Evolutionary conservation across 2,888 invertebrate genomes (phyloP), one percentile per base, ranked within the genome.

Genomic region (Limenitis camilla): DNA sequence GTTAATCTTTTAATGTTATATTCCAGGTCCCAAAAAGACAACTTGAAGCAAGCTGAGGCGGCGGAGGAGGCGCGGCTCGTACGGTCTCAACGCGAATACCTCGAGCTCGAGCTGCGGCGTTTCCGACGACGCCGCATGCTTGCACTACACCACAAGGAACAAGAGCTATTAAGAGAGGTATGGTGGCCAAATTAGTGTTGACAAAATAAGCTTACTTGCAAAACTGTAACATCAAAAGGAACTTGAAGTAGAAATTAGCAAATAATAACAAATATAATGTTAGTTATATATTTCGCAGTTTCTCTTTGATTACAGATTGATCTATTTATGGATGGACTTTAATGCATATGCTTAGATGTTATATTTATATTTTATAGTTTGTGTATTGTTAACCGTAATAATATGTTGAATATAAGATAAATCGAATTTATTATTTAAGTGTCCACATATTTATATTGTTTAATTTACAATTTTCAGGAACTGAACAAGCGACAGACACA

Each of bases 401-500:
- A n/a, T n/a, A n/a, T n/a, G n/a, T n/a, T n/a, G n/a, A n/a, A n/a
- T n/a, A n/a, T n/a, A n/a, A n/a, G n/a, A n/a, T n/a, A n/a, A n/a
- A n/a, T n/a, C n/a, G n/a, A n/a, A n/a, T n/a, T n/a, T n/a, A 8
- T 7, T 39, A 27, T 39, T 19, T 5, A 40, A 10, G 3, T 10
- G 5, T 9, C 10, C 5, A 8, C 35, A 35, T n/a, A 10, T n/a
- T 36, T 36, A 10, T 10, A n/a, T 27, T 53, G 46, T 10, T 29
- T 35, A 11, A 40, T 6, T 35, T 32, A 28, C 46, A 5, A 6
- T 5, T 28, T 32, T 9, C 35, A 98, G 95, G 99, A 99, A 87
- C 86, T 99, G 70, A 95, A 94, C 78, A 97, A 97, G 84, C 92
- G 98, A 51, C 96, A 97, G 77, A 94, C 95, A 62, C 99, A 99